Evolutionary conservation across 2,888 invertebrate genomes (phyloP).

Genomic region (Ochlodes sylvanus): DNA sequence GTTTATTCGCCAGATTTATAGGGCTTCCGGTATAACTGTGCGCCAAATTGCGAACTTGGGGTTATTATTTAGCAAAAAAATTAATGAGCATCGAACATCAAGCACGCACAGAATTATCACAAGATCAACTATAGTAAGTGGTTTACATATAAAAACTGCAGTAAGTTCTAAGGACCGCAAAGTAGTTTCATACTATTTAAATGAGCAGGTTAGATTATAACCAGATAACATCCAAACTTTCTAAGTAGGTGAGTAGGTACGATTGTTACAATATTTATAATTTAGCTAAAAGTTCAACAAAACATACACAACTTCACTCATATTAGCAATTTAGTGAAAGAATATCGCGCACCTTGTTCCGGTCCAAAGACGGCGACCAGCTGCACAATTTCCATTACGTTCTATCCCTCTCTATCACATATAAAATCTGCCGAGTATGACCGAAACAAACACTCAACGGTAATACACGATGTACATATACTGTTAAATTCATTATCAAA

Average conservation of each 20-base stretch:
- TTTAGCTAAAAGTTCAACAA: conserved; percentile 6
- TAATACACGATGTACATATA: conserved; percentile 20
- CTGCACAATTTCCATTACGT: conserved; percentile 25
- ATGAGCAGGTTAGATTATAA: no score
- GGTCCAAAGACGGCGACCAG: conserved; percentile 48
- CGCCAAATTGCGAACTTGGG: no score
- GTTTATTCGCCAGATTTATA: no score
- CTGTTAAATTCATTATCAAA: conserved; percentile 32
- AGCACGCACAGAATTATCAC: no score
- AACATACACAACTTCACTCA: conserved; percentile 7
- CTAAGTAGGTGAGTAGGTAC: background rate
- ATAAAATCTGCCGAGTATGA: conserved; percentile 4
- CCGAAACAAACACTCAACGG: conserved; percentile 13
- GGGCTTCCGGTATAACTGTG: no score
- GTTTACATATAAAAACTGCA: no score
- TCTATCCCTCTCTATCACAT: conserved; percentile 12
- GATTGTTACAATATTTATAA: background rate
- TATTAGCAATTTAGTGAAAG: conserved; percentile 44
- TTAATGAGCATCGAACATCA: no score
- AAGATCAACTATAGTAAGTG: no score
- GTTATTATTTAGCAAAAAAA: no score
- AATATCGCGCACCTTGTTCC: conserved; percentile 47
- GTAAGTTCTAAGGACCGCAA: no score
- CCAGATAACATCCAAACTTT: background rate
- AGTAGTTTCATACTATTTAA: no score